Base-by-base conservation (phyloP, 1,140 invertebrate species). In the Listronotus oregonensis region DNA sequence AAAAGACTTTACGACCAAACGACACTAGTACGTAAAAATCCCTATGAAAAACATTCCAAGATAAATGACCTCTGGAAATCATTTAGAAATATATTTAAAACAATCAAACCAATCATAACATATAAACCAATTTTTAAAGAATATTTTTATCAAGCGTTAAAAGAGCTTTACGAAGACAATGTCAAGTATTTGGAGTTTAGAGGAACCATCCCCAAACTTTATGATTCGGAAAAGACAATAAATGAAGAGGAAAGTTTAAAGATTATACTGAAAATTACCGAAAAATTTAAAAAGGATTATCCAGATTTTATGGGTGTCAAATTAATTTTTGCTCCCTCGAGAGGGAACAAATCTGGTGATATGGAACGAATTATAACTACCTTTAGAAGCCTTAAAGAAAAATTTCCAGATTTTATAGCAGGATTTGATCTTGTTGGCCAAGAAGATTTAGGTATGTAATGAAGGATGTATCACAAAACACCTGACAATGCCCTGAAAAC, bases 361-460 rank as follows among this genome's bases (percentile, higher is more conserved):
- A 6, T 34, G 9, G 32, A 34, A 9, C 5, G 9, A 34, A 9
- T 6, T 34, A 34, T 90, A 9, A 70, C 78, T 14, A 75, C 75
- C 14, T 69, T 84, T 5, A 68, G 58, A 9, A 46, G 76, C 75
- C 15, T 64, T 76, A 21, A 82, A 75, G 31, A 49, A 65, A 10
- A 43, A 1, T 81, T 83, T 73, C 84, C 85, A 0, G 76, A 88
- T 14, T 85, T 89, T 58, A 78, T 94, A 0, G 82, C 82, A 43
- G 90, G 90, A 0, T 91, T 91, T 72, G 90, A 92, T 79, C 78
- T 92, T 46, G 89, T 91, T 0, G 90, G 88, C 0, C 89, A 90
- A 71, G 90, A 93, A 79, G 90, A 90, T 73, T 74, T 77, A 11
- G 89, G 88, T 0, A 68, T 75, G 59, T 15, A 46, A n/a, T n/a